These are phyloP conservation scores for Lutjanus erythropterus DNA, from an alignment of 2,113 vertebrate genomes.

Conservation along the genomic window DNA sequence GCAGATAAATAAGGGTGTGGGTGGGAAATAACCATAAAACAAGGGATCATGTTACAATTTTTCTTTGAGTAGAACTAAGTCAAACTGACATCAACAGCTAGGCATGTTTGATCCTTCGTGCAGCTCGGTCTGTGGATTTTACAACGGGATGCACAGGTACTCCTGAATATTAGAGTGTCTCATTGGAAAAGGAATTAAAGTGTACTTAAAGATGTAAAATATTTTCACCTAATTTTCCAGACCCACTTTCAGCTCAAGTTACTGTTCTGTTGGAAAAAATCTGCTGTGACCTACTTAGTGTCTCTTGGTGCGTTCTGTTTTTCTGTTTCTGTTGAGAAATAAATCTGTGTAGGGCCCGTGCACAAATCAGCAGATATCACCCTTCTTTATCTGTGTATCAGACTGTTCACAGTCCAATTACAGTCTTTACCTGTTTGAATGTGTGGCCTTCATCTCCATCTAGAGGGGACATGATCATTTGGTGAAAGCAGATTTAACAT, in stretches of 20 bases:
- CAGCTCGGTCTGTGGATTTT: too few species aligned
- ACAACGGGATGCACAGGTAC: too few species aligned
- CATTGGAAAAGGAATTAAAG: too few species aligned
- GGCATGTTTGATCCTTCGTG: too few species aligned
- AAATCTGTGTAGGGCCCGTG: not conserved
- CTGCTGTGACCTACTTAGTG: not conserved
- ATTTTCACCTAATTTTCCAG: not conserved
- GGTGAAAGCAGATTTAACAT: not conserved
- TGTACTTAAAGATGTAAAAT: too few species aligned
- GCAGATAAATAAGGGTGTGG: too few species aligned
- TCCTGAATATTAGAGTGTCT: too few species aligned
- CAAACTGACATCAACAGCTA: too few species aligned
- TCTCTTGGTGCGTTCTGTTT: not conserved
- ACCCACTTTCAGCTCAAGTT: not conserved
- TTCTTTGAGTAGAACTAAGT: too few species aligned
- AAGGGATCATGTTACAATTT: too few species aligned
- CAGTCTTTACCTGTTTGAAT: conserved; percentile 84
- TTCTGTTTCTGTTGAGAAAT: not conserved
- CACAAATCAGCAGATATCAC: conserved; percentile 32
- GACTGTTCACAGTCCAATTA: conserved; percentile 86
- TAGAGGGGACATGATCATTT: conserved; percentile 17
- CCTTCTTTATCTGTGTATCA: conserved; percentile 60
- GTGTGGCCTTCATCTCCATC: conserved; percentile 60
- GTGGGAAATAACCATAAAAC: too few species aligned
- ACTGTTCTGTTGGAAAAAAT: not conserved